Evolutionary conservation across 2,797 vertebrate species (phyloP), one percentile per base, ranked within the genome.

Genomic region (Sebastes vulpes): DNA sequence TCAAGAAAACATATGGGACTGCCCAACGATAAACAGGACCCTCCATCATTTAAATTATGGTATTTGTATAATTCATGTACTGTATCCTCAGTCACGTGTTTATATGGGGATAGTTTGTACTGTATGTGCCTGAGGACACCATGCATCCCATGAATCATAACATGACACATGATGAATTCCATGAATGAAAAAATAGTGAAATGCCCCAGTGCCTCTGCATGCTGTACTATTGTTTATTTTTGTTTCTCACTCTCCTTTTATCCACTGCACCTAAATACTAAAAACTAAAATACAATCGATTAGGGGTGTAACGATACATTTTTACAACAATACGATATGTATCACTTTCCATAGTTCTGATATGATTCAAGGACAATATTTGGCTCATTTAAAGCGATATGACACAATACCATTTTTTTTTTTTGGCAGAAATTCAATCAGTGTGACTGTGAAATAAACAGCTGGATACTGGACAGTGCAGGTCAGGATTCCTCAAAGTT

Each of bases 91-190:
- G 59, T 25, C n/a, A 1, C 31, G 42, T 65, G 50, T 66, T 23
- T 50, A 9, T 73, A 32, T 81, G 16, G 25, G 59, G 31, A 42
- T 46, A 32, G 70, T 61, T 25, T 65, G 60, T n/a, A 26, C 38
- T 2, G 6, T 48, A 26, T 20, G 26, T 1, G 77, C 58, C 66
- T 11, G 66, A 57, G 53, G 81, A 66, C 63, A 10, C n/a, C 28
- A 9, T 25, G 66, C 68, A 60, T 69, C 67, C 20, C 72, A 72
- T 81, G 75, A 79, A 77, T 84, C 68, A 81, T 6, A 58, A 81
- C 7, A 11, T 72, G 75, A 72, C 75, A 52, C 28, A 35, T 58
- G 32, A 74, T 75, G 61, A 65, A 67, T 81, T 21, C n/a, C 16
- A 59, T n/a, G 9, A 32, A 73, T 71, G 1, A 5, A 3, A 23